Evolutionary conservation across 2,797 vertebrate genomes (phyloP).

Genomic region (Petrocephalus sullivani): DNA sequence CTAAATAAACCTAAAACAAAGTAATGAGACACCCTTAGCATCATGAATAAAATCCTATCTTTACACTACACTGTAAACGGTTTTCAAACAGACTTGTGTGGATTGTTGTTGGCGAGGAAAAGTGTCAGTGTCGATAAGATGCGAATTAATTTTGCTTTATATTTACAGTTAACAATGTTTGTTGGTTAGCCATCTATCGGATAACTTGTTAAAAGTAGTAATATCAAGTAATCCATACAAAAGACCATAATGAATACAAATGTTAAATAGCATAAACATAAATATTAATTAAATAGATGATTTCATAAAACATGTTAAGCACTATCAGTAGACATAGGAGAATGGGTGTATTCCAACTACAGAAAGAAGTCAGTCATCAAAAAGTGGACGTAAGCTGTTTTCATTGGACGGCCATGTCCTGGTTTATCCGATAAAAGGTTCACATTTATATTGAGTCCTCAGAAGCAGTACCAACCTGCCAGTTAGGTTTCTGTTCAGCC

Average conservation of each 20-base stretch:
- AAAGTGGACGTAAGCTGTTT: neutral
- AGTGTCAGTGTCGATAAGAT: neutral
- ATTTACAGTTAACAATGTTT: neutral
- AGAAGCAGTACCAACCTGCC: neutral
- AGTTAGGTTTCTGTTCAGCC: neutral
- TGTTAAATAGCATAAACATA: neutral
- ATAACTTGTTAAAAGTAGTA: neutral
- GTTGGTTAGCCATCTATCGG: too few species aligned
- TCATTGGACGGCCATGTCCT: neutral
- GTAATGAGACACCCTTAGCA: neutral
- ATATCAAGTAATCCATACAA: neutral
- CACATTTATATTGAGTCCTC: neutral
- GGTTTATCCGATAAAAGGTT: neutral
- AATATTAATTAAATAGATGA: neutral
- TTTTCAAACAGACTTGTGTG: neutral
- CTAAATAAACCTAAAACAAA: neutral
- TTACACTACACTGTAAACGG: neutral
- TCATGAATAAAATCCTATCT: neutral
- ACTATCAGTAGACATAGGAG: neutral
- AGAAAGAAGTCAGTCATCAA: neutral
- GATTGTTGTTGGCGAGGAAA: neutral
- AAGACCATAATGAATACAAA: neutral
- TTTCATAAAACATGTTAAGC: neutral
- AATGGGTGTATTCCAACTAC: neutral
- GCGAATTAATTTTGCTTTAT: neutral